Conservation (phyloP, 2,113 vertebrate genomes). For the Poecile atricapillus region DNA sequence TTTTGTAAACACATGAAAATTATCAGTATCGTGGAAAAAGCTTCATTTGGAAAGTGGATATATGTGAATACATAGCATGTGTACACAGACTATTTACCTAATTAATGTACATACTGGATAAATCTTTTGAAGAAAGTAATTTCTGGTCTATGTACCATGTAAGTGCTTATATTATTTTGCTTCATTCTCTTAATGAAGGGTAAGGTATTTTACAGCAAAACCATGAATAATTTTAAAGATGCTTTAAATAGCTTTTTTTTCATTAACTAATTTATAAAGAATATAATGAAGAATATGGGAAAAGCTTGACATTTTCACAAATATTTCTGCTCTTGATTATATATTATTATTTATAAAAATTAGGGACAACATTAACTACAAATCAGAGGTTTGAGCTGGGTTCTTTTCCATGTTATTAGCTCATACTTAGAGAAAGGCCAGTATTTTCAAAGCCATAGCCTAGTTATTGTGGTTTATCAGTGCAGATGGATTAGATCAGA, state of each 20-base stretch:
- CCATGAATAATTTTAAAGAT: neutral
- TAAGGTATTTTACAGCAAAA: neutral
- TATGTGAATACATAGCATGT: neutral
- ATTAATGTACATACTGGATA: neutral
- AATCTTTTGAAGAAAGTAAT: neutral
- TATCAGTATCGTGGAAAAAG: rapidly evolving
- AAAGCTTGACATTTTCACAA: neutral
- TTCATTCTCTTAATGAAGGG: neutral
- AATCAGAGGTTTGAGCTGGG: neutral
- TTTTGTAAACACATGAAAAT: neutral
- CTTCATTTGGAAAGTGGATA: neutral
- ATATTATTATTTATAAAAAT: neutral
- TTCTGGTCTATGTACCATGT: neutral
- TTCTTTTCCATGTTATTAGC: neutral
- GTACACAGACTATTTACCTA: neutral
- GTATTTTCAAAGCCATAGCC: neutral
- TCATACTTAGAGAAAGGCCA: neutral
- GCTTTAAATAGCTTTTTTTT: no score
- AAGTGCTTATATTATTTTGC: neutral
- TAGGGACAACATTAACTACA: neutral
- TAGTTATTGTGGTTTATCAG: neutral
- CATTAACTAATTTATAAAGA: neutral
- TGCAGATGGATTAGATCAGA: neutral
- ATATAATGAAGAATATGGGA: neutral
- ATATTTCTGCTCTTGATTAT: neutral